phyloP scores from a whole-genome alignment of 2,113 vertebrate species.

The Chaetodon trifascialis region DNA sequence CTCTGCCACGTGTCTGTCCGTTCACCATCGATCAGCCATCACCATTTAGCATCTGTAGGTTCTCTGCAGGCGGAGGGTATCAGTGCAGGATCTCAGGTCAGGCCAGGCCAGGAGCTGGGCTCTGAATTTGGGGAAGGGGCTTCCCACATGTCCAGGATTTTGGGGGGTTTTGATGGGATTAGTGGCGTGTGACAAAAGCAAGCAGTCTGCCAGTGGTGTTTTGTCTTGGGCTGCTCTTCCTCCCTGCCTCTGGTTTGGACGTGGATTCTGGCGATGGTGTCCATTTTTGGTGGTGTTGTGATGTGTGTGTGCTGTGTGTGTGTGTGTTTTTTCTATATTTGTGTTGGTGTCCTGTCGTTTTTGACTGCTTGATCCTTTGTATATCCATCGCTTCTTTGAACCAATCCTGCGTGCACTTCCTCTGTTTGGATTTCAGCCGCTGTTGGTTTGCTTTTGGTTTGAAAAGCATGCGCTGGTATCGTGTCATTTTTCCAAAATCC shows the following conservation, averaged over 20 bases:
- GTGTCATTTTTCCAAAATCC: slow-evolving; percentile 58
- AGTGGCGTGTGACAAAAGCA: slow-evolving; percentile 60
- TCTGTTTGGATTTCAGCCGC: slow-evolving; percentile 60
- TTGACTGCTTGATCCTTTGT: slow-evolving; percentile 74
- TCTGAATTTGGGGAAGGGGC: slow-evolving; percentile 22
- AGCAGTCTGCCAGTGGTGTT: slow-evolving; percentile 81
- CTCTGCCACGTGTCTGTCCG: slow-evolving; percentile 86
- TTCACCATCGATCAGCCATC: slow-evolving; percentile 85
- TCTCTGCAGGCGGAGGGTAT: slow-evolving; percentile 65
- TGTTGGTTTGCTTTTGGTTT: slow-evolving; percentile 71
- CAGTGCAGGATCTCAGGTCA: slow-evolving; percentile 76
- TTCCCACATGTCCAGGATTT: not conserved
- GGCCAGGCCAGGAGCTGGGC: slow-evolving; percentile 62
- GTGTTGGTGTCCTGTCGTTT: slow-evolving; percentile 61
- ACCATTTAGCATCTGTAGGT: slow-evolving; percentile 78
- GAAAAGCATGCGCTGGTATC: slow-evolving; percentile 80
- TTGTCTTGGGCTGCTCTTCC: slow-evolving; percentile 84
- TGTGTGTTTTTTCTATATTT: slow-evolving; percentile 52
- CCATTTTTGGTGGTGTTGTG: slow-evolving; percentile 56
- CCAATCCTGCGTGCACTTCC: slow-evolving; percentile 61
- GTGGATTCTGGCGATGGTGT: slow-evolving; percentile 73
- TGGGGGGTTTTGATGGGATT: slow-evolving; percentile 20
- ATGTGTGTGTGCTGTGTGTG: slow-evolving; percentile 53
- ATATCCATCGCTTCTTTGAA: slow-evolving; percentile 71
- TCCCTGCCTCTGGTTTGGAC: slow-evolving; percentile 80